Evolutionary conservation across 2,113 vertebrate species (phyloP), one percentile per base, ranked within the genome.

Genomic region (Leptosomus discolor): DNA sequence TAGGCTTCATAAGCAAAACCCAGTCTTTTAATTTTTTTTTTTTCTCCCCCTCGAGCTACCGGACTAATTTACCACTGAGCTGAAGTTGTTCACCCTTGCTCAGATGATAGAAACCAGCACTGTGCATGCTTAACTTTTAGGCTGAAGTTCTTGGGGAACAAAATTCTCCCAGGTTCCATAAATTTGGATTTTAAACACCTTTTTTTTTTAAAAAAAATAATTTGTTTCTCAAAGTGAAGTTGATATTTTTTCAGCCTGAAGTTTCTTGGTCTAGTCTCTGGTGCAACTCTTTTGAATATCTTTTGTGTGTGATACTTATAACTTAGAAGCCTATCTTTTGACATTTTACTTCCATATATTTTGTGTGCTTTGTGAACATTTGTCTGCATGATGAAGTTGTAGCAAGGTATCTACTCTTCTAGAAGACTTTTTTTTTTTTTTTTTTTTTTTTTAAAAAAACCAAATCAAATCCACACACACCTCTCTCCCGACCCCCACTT

Each of bases 21-120:
- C 6, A 18, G 61, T 83, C n/a, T 81, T 92, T 57, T 76, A 81
- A 76, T 92, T 56, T 56, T 68, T 43, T 65, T 56, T 58, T 26
- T n/a, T 67, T 29, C 36, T 14, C 7, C 3, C 26, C 37, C 41
- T 87, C 53, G 65, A 81, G 74, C 75, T 88, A 90, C 53, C 39
- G 78, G 37, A 78, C 64, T 88, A 85, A 96, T 94, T 97, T 97
- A 89, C 41, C 20, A 23, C 61, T 84, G 57, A 94, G 56, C 22
- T 46, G 67, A 85, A 88, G 56, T 80, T 77, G 41, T 83, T 96
- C 84, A 92, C 84, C 48, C 84, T 95, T 91, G 57, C 36, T 46
- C 48, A 80, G 26, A 78, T 69, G 63, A 56, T 45, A 88, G 83
- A 88, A 95, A 88, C 6, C 58, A 36, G n/a, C 30, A 64, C 34